phyloP scores from a whole-genome alignment of 2,113 vertebrate species.

The Larimichthys crocea region DNA sequence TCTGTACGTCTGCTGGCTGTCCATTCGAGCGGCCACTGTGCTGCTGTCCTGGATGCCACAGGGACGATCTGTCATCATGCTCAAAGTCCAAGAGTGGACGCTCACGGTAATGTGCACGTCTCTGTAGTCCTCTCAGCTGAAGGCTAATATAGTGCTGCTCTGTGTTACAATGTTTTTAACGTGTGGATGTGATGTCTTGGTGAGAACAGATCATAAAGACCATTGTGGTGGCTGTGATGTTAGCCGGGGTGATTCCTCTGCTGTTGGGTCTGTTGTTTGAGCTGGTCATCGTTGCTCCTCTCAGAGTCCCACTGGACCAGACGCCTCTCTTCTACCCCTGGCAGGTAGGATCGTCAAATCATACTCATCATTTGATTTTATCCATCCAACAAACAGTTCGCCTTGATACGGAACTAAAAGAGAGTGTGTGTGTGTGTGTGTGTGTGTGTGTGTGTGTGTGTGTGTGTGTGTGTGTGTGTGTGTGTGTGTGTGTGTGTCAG shows the following conservation, averaged over 20 bases:
- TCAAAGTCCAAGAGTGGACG: constrained; percentile 97
- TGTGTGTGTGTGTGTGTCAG: constrained; percentile 70
- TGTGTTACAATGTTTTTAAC: neutral
- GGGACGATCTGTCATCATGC: constrained; percentile 91
- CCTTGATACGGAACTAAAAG: neutral
- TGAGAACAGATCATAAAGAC: constrained; percentile 92
- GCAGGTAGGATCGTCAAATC: constrained; percentile 87
- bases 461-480: no score
- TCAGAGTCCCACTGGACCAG: constrained; percentile 95
- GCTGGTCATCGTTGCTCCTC: constrained; percentile 93
- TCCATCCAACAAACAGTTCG: no score
- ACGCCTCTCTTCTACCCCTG: constrained; percentile 97
- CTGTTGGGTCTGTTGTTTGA: constrained; percentile 95
- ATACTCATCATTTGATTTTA: no score
- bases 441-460: constrained; percentile 2
- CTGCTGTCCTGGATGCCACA: constrained; percentile 98
- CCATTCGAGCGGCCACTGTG: constrained; percentile 91
- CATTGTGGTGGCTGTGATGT: constrained; percentile 89
- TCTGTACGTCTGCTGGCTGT: constrained; percentile 96
- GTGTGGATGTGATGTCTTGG: neutral
- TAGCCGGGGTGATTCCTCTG: constrained; percentile 94
- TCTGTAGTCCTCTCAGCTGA: neutral
- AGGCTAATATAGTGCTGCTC: neutral
- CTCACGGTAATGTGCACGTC: constrained; percentile 87
- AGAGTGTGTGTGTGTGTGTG: neutral